These are phyloP conservation scores for Prunella himalayana DNA, from an alignment of 2,113 vertebrate genomes.

Conservation along the genomic window DNA sequence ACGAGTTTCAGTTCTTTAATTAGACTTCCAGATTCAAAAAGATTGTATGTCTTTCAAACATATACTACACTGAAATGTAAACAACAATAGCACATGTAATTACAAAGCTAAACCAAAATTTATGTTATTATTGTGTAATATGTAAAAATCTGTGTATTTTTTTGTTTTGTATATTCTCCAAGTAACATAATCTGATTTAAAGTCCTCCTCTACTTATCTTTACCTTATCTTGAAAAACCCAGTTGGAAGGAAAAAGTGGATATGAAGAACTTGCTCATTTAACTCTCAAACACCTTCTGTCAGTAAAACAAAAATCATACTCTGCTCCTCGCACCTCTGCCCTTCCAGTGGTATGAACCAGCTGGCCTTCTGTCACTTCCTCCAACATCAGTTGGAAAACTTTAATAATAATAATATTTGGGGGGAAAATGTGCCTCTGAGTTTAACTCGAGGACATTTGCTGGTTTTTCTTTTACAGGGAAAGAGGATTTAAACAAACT, in stretches of 20 bases:
- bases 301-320: not conserved
- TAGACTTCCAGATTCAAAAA: not conserved
- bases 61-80: not conserved
- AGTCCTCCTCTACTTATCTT: not conserved
- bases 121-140: not conserved
- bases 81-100: not conserved
- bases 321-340: not conserved
- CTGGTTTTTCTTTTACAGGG: constrained; percentile 73
- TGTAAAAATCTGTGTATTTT: not conserved
- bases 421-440: constrained; percentile 9
- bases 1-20: not conserved
- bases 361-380: constrained; percentile 67
- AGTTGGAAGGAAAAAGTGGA: not conserved
- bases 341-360: constrained; percentile 47
- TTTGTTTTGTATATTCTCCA: not conserved
- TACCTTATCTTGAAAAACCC: not conserved
- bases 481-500: constrained; percentile 84
- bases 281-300: not conserved
- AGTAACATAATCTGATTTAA: not conserved
- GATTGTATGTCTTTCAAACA: not conserved
- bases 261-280: not conserved
- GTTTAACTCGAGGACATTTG: constrained; percentile 73
- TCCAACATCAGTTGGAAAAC: constrained; percentile 30
- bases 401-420: not conserved
- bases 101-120: not conserved